A percentile compares a stretch with the other conserved stretches of the same genome.
Conservation (phyloP, 2,113 vertebrate genomes). For the Campylomormyrus numenius region DNA sequence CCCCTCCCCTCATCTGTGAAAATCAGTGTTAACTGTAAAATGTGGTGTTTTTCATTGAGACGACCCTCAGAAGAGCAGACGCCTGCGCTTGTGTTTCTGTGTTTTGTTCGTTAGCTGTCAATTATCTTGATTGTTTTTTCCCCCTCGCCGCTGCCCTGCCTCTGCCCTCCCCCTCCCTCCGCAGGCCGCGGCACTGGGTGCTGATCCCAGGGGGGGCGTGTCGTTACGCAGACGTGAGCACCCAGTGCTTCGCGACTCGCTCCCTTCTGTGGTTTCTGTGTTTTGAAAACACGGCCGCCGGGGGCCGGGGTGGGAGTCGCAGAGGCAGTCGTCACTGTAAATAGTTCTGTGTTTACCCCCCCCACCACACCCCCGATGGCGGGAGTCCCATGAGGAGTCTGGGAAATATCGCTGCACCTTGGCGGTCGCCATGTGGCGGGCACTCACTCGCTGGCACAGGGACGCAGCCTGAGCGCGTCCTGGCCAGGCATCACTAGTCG, state of each 20-base stretch:
- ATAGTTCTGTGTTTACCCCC: constrained; percentile 31
- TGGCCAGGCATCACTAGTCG: background rate
- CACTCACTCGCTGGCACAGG: background rate
- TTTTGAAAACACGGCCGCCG: constrained; percentile 39
- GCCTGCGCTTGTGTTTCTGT: constrained; percentile 3
- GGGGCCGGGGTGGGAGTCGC: constrained; percentile 11
- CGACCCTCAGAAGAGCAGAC: background rate
- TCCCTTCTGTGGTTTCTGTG: constrained; percentile 30
- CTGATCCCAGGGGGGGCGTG: background rate
- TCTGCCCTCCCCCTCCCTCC: constrained; percentile 24
- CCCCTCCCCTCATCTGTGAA: background rate
- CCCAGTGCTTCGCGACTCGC: constrained; percentile 23
- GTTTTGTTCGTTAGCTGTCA: constrained; percentile 37
- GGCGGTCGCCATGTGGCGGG: background rate
- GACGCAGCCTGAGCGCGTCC: background rate
- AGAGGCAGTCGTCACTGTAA: constrained; percentile 42
- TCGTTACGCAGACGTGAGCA: constrained; percentile 1
- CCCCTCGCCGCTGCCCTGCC: constrained; percentile 15
- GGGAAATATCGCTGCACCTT: constrained; percentile 35
- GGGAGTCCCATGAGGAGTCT: constrained; percentile 36
- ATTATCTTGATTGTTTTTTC: background rate
- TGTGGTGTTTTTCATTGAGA: background rate
- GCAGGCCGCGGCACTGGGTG: constrained; percentile 28
- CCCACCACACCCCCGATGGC: constrained; percentile 1
- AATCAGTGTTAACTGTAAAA: background rate